Base-by-base conservation (phyloP, 2,888 invertebrate genomes). In the Lasioglossum oenotherae region DNA sequence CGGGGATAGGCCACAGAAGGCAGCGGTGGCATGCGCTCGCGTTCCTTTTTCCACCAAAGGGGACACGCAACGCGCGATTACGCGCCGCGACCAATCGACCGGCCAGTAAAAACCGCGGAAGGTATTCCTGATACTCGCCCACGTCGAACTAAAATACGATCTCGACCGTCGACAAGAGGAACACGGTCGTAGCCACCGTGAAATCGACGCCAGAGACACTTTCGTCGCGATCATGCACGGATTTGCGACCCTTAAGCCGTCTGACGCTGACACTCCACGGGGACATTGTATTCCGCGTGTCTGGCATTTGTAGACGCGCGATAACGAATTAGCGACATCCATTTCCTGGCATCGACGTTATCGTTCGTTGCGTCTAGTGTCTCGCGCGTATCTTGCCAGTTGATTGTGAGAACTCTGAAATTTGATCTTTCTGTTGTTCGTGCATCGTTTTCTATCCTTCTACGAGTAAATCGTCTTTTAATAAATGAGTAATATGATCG, bases 91-190 rank as follows among this genome's bases (percentile, higher is more conserved):
- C 78, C 85, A 64, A 77, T 79, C 80, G 80, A 64, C 72, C 46
- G 44, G 53, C 46, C 49, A 31, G 71, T 80, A 88, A 89, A 88
- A 88, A 85, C 23, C 44, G 35, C 27, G 38, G 12, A 27, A 76
- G 81, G 84, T 88, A 89, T 89, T 88, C 74, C 81, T 79, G 82
- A 87, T 89, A 89, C 85, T 88, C 80, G 85, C 85, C 87, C 79
- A 82, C 78, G 72, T 69, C 60, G 60, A 35, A 57, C 67, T 84
- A 64, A 89, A 78, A 81, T 83, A 81, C 87, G 78, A 46, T 73
- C 81, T 85, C 78, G 80, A 53, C 19, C 46, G 44, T 19, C 44
- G 72, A 73, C 46, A 16, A 3, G 46, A 19, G 46, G 14, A 69
- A 69, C 69, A 35, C 23, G 69, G 8, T 69, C 69, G 38, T 38